A percentile compares a stretch with the other conserved stretches of the same genome.
Evolutionary conservation across 1,140 invertebrate genomes (phyloP).

Genomic region (Eubasilissa regina): DNA sequence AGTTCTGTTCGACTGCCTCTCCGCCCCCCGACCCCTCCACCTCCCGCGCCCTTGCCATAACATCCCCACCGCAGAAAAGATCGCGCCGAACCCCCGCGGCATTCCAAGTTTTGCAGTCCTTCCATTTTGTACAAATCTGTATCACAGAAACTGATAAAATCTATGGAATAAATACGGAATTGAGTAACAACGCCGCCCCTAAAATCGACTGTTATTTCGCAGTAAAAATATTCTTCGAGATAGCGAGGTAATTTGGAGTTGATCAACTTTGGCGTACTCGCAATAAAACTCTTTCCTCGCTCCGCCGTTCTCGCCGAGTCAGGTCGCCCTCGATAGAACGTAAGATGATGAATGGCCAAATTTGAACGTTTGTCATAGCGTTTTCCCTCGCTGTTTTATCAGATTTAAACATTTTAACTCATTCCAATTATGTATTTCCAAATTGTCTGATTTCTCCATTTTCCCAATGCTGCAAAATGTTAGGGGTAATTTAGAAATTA

Average conservation of each 20-base stretch:
- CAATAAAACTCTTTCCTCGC: constrained; percentile 28
- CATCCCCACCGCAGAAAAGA: constrained; percentile 37
- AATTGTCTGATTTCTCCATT: constrained; percentile 48
- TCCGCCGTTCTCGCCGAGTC: constrained; percentile 18
- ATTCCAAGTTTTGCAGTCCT: constrained; percentile 24
- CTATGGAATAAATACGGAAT: constrained; percentile 58
- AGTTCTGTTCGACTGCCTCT: constrained; percentile 54
- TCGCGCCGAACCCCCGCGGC: constrained; percentile 46
- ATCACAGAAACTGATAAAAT: constrained; percentile 58
- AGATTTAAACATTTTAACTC: constrained; percentile 46
- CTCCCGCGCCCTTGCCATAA: too few species aligned
- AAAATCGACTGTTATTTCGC: constrained; percentile 29
- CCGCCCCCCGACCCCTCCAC: too few species aligned
- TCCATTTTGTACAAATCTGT: constrained; percentile 59
- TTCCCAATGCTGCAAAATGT: background rate
- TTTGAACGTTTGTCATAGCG: constrained; percentile 56
- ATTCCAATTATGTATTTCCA: too few species aligned
- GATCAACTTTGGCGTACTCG: constrained; percentile 52
- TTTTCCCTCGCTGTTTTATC: constrained; percentile 45
- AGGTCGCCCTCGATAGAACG: constrained; percentile 7
- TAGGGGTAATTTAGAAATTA: background rate
- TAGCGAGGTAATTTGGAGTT: constrained; percentile 55
- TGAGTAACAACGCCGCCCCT: constrained; percentile 47
- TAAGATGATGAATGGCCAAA: constrained; percentile 57
- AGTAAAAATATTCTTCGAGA: constrained; percentile 27